Base-by-base conservation (phyloP, 2,888 invertebrate genomes). In the Napeogenes sylphis region DNA sequence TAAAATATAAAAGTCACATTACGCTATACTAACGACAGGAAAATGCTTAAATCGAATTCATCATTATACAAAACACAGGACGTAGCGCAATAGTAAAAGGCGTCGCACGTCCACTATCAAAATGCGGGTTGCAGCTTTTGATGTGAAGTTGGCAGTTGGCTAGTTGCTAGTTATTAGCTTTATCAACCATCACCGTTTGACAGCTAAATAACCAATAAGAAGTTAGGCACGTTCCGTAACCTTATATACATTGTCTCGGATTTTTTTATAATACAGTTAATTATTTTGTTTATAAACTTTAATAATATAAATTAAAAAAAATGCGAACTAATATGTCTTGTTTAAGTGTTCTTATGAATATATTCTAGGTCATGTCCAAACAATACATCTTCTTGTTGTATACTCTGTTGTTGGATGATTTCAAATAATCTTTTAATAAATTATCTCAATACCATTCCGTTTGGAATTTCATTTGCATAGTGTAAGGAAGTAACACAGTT, bases 1-100 rank as follows among this genome's bases (percentile, higher is more conserved):
- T 63, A 69, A 64, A 68, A 66, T 75, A 78, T 73, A 79, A 79
- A 80, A 75, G 79, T 85, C 87, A 87, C 86, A 85, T 86, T 73
- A 77, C 73, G 63, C 62, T 51, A 10, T 54, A 65, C 46, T 59
- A 55, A 54, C 59, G 59, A 67, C 55, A 58, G 55, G 56, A 55
- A 51, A 62, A 55, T 62, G 65, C 59, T 58, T 64, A 62, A 63
- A 63, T 61, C 57, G 66, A 70, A 72, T 59, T 73, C 61, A 55
- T 64, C 59, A 58, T 62, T 63, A 66, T 63, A 68, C 58, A 66
- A 63, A 62, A 63, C 57, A 53, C 64, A 45, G 53, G 59, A 62
- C 70, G 62, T 61, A 45, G 61, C 62, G 55, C 55, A 61, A 65
- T 59, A 55, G 47, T 59, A 60, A 55, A 57, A 66, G 67, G 65